Base-by-base conservation (phyloP, 2,888 invertebrate species). In the Holacanthella duospinosa region DNA sequence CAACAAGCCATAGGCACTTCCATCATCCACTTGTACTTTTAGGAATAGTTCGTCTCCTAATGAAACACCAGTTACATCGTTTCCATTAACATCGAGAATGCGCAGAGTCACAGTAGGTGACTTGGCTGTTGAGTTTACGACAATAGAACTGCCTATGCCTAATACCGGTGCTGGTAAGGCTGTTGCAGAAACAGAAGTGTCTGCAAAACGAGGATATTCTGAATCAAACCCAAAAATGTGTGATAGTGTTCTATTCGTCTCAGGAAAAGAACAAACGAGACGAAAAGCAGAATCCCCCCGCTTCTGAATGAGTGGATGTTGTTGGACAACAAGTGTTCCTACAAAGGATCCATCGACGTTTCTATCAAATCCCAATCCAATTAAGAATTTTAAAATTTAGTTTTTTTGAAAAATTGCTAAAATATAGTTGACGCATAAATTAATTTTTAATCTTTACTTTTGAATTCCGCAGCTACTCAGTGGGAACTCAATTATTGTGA, bases 1-100 rank as follows among this genome's bases (percentile, higher is more conserved):
- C 74, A 85, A 84, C 54, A 78, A 75, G 43, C 77, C 77, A 65
- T 72, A 91, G 3, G 76, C 75, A 64, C 68, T 68, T 19, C 61
- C 60, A 2, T 66, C 36, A 26, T 71, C 69, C 16, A 73, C 66
- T 59, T 68, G 66, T 29, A 68, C 65, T 29, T 66, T 61, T 25
- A 73, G 66, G 54, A 60, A 67, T 19, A 73, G 64, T 48, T 71
- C 71, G 61, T 73, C 71, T 21, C 73, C 73, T 19, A 73, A 59
- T 6, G 66, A 59, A 0, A 71, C 73, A 21, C 73, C 73, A 29
- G 67, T 65, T 4, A 73, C 73, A 43, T 73, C 73, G 62, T 68
- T 66, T 29, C 73, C 73, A 62, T 68, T 64, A 56, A 61, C 59
- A 62, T 73, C 73, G 12, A 68, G 60, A 43, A 73, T 73, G 54